These are phyloP conservation scores for Enteromius mattozi DNA, from an alignment of 2,797 vertebrate genomes.

Conservation along the genomic window DNA sequence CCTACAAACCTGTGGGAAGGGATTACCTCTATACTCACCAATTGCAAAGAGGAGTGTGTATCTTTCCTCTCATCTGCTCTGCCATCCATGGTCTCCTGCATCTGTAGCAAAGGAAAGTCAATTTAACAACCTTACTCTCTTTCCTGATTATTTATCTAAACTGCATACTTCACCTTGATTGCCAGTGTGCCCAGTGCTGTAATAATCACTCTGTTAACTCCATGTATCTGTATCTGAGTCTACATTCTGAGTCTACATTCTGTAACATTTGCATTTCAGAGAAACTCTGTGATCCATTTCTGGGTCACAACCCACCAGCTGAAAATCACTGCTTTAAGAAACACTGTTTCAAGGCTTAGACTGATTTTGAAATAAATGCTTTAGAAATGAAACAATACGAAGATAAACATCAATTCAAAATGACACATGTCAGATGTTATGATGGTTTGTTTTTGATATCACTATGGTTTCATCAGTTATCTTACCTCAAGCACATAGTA, in stretches of 20 bases:
- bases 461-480: constrained; percentile 21
- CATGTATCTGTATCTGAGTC: not conserved
- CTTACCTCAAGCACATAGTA: constrained; percentile 87
- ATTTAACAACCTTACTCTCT: not conserved
- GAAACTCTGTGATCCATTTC: not conserved
- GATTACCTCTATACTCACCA: not conserved
- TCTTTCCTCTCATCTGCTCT: not conserved
- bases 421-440: not conserved
- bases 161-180: not conserved
- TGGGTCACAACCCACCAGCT: not conserved
- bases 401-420: not conserved
- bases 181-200: not conserved
- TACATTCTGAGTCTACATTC: not conserved
- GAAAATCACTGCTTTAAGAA: not conserved
- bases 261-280: not conserved
- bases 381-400: not conserved
- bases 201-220: not conserved
- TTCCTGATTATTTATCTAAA: not conserved
- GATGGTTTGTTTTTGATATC: not conserved
- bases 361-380: not conserved
- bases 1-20: not conserved
- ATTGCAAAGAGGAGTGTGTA: not conserved
- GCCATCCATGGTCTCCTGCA: not conserved
- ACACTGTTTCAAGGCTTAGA: not conserved
- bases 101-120: not conserved